phyloP scores from a whole-genome alignment of 1,140 invertebrate species.

The Sycophaga agraensis region DNA sequence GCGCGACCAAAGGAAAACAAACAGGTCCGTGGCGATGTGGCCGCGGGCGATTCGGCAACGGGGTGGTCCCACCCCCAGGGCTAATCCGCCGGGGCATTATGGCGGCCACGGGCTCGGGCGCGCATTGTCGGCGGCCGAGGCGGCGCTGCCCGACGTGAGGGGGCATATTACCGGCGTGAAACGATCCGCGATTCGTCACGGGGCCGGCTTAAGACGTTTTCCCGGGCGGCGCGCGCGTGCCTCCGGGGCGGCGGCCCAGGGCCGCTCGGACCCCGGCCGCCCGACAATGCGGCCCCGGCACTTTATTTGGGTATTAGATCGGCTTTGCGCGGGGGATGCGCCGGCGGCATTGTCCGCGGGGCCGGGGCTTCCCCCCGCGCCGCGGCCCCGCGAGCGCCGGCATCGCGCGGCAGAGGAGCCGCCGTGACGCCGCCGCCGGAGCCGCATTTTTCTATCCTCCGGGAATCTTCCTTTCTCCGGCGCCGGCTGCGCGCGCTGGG shows the following conservation, averaged over 20 bases:
- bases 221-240: neutral
- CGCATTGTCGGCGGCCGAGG: neutral
- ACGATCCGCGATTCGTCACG: constrained; percentile 49
- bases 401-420: neutral
- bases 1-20: neutral
- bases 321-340: neutral
- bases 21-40: neutral
- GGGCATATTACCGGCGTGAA: constrained; percentile 29
- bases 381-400: no score
- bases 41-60: no score
- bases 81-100: no score
- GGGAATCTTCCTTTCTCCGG: constrained; percentile 30
- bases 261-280: neutral
- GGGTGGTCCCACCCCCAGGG: no score
- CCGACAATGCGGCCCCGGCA: neutral
- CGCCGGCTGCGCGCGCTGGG: neutral
- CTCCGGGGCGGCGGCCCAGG: neutral
- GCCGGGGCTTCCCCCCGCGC: no score
- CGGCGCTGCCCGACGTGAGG: constrained; percentile 17
- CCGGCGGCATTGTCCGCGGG: neutral
- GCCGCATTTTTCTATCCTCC: no score
- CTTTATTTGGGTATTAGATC: no score
- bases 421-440: no score
- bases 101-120: no score
- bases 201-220: constrained; percentile 19